phyloP scores from a whole-genome alignment of 2,113 vertebrate genomes.

The Merops nubicus region DNA sequence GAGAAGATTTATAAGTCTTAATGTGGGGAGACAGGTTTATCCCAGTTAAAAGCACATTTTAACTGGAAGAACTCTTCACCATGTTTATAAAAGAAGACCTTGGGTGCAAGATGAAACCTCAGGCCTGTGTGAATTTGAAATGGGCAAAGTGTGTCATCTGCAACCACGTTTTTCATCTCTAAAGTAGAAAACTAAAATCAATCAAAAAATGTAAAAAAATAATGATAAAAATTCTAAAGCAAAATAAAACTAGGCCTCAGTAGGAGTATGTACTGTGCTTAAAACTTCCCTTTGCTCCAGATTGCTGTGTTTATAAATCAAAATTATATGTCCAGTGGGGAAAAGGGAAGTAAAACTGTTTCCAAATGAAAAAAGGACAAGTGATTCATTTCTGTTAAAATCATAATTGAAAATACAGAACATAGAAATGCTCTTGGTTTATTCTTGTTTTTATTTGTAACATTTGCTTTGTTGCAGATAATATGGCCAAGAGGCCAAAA shows the following conservation, averaged over 20 bases:
- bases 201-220: conserved; percentile 35
- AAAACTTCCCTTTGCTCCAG: conserved; percentile 78
- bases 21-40: conserved; percentile 72
- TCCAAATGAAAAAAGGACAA: conserved; percentile 77
- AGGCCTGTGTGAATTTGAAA: conserved; percentile 39
- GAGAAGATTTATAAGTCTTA: conserved; percentile 76
- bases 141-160: not conserved
- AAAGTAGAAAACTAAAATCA: not conserved
- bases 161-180: conserved; percentile 19
- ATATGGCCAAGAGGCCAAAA: conserved; percentile 7
- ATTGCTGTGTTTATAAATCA: conserved; percentile 83
- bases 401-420: conserved; percentile 83
- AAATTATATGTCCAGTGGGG: conserved; percentile 83
- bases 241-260: conserved; percentile 28
- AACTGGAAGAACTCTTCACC: conserved; percentile 43
- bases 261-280: conserved; percentile 66
- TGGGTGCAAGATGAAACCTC: conserved; percentile 42
- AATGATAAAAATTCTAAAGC: conserved; percentile 15
- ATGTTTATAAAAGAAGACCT: conserved; percentile 61
- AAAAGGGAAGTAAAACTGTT: conserved; percentile 81
- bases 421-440: conserved; percentile 18
- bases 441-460: conserved; percentile 45
- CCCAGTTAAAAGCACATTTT: conserved; percentile 67
- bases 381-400: conserved; percentile 79
- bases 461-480: conserved; percentile 43